Conservation (phyloP, 2,888 invertebrate genomes). For the Cataglyphis cursor region DNA sequence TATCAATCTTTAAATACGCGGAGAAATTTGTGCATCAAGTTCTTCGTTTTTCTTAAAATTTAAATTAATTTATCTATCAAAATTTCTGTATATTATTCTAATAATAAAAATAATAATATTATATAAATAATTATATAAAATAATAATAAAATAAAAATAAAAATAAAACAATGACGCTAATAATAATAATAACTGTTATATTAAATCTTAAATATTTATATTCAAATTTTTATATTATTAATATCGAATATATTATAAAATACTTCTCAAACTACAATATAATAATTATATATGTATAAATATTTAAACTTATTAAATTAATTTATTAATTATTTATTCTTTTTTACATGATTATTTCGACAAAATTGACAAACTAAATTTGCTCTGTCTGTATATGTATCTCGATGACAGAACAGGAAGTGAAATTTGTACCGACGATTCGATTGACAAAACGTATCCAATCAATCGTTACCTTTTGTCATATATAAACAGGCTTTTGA, state of each 20-base stretch:
- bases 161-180: not conserved
- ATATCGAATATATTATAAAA: not conserved
- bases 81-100: not conserved
- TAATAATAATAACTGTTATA: not conserved
- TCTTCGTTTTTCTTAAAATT: not conserved
- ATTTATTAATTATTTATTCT: no score
- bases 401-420: not conserved
- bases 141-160: not conserved
- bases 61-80: not conserved
- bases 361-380: not conserved
- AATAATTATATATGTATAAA: not conserved
- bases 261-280: not conserved
- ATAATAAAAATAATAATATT: not conserved
- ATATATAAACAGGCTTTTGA: conserved; percentile 58
- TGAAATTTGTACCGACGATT: conserved; percentile 64
- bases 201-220: not conserved
- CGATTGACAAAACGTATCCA: conserved; percentile 76
- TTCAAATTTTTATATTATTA: not conserved
- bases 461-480: conserved; percentile 79
- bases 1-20: not conserved
- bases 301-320: not conserved
- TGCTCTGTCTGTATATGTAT: not conserved
- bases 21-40: not conserved
- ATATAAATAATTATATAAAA: no score
- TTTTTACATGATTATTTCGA: not conserved